Percentiles rank a stretch among this genome's conserved stretches.
phyloP scores from a whole-genome alignment of 2,113 vertebrate species.

The Gobius niger region DNA sequence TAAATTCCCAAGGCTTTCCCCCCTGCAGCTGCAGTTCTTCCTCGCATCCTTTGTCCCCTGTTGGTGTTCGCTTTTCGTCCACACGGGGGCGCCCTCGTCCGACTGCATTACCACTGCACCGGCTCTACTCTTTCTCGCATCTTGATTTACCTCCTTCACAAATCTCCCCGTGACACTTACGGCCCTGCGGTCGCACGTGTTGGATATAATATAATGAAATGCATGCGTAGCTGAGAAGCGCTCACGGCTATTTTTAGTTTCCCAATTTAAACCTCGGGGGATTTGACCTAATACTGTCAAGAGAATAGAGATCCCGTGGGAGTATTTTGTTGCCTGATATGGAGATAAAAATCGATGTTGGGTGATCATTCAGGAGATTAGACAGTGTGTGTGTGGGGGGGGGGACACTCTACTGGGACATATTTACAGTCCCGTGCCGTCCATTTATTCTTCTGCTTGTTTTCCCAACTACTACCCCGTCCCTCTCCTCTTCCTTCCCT shows the following conservation, averaged over 20 bases:
- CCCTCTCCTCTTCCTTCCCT: constrained; percentile 31
- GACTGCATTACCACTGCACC: background rate
- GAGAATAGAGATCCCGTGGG: background rate
- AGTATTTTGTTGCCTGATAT: background rate
- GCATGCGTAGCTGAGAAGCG: too few species aligned
- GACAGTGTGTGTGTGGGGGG: too few species aligned
- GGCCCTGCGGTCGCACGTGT: background rate
- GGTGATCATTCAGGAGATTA: background rate
- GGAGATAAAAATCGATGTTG: background rate
- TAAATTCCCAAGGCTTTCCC: too few species aligned
- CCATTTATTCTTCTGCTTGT: constrained; percentile 10
- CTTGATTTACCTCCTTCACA: background rate
- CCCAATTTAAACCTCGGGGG: background rate
- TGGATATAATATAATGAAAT: too few species aligned
- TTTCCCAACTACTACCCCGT: constrained; percentile 4
- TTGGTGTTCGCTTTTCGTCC: background rate
- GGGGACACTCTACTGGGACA: background rate
- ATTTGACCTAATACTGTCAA: background rate
- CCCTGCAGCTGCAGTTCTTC: background rate
- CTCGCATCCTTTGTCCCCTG: background rate
- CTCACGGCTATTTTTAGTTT: background rate
- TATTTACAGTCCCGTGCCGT: background rate
- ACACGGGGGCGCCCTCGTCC: background rate
- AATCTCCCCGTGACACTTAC: background rate
- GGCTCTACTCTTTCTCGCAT: background rate